Conservation (phyloP, 2,113 vertebrate genomes). For the Crotalus horridus region DNA sequence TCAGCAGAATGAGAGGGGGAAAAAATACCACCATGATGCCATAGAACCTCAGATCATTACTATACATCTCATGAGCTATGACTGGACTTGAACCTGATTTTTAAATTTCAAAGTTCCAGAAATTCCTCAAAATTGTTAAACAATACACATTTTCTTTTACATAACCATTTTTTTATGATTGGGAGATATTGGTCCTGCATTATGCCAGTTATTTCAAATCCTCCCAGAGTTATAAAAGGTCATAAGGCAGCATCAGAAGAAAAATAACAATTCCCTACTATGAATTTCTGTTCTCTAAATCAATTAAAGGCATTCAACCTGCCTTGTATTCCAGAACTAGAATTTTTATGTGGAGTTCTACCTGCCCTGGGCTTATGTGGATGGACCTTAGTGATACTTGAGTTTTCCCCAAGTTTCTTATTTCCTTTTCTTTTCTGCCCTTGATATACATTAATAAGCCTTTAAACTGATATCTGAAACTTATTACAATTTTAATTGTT, state of each 20-base stretch:
- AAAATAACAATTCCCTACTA: neutral
- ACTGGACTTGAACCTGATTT: neutral
- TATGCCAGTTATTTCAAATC: neutral
- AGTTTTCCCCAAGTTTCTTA: neutral
- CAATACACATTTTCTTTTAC: neutral
- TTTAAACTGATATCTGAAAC: neutral
- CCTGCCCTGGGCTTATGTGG: neutral
- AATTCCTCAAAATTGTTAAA: neutral
- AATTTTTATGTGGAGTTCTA: neutral
- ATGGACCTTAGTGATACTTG: neutral
- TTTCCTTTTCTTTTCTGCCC: neutral
- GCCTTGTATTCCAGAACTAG: neutral
- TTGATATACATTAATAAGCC: neutral
- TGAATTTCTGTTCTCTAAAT: neutral
- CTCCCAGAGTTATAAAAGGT: neutral
- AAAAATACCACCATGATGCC: neutral
- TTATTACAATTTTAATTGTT: neutral
- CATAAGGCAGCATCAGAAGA: neutral
- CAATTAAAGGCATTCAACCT: neutral
- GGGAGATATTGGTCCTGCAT: neutral
- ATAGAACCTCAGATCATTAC: neutral
- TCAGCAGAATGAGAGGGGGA: neutral
- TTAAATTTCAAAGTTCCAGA: neutral
- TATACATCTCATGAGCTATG: neutral
- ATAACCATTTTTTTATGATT: neutral